Conservation (phyloP, 2,113 vertebrate genomes). For the Pyrgilauda ruficollis region DNA sequence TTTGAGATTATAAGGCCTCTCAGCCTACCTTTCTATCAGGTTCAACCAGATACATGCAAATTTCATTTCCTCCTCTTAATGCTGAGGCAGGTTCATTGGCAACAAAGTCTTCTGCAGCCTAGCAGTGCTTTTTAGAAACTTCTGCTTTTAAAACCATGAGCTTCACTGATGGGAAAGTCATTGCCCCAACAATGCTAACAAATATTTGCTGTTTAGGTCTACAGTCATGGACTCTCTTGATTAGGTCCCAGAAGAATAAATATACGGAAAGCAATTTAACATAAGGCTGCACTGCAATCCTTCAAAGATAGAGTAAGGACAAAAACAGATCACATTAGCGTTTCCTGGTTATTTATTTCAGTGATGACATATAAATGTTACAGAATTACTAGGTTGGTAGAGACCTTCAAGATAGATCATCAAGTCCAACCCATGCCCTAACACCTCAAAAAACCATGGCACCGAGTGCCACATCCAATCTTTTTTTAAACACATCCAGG, state of each 20-base stretch:
- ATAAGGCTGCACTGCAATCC: not conserved
- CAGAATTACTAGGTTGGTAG: not conserved
- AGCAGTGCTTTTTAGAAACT: not conserved
- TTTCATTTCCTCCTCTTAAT: not conserved
- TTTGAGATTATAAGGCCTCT: not conserved
- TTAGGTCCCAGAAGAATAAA: not conserved
- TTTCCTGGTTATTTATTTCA: not conserved
- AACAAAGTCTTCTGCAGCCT: not conserved
- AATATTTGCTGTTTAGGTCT: not conserved
- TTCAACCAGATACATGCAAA: not conserved
- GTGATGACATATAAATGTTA: not conserved
- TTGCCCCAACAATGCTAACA: not conserved
- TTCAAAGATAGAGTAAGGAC: not conserved
- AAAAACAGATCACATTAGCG: not conserved
- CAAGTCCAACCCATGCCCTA: not conserved
- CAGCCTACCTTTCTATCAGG: not conserved
- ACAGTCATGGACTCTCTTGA: not conserved
- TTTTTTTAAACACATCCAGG: too few species aligned
- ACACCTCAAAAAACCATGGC: not conserved
- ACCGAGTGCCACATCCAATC: accelerated
- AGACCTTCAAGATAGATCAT: not conserved
- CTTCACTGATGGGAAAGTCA: not conserved
- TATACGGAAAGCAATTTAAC: not conserved
- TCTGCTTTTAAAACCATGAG: not conserved
- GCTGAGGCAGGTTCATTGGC: not conserved